Evolutionary conservation across 2,797 vertebrate genomes (phyloP), one percentile per base, ranked within the genome.

Genomic region (Manis javanica): DNA sequence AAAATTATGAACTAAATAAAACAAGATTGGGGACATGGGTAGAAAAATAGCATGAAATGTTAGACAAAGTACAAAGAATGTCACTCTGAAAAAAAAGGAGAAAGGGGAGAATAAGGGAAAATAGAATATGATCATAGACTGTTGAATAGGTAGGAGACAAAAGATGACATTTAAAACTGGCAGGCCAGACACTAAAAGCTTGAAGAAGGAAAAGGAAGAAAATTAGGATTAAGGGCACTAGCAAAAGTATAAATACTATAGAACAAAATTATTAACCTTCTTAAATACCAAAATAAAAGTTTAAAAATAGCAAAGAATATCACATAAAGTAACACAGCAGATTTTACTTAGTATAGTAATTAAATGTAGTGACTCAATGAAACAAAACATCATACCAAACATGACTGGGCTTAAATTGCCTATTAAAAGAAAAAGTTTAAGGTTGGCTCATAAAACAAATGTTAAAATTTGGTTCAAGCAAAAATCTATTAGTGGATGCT

Each of bases 401-500:
- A 78, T 79, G 14, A 71, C 42, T 61, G 21, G 64, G 8, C 71
- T 74, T 85, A 87, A 74, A 46, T 89, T 91, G 19, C 69, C 59
- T 78, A 24, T 78, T 83, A 46, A 81, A 72, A 69, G 64, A 85
- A 94, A 92, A 53, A 87, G 57, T 87, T 87, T 88, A 21, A 90
- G 74, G 26, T 68, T 93, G 71, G 15, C 16, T 89, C 34, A 57
- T 15, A 64, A 92, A 93, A 53, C 46, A 91, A 85, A 46, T 64
- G 24, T 74, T 87, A 95, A 88, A 91, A 93, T 94, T 77, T 88
- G 77, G 15, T 87, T 71, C 91, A 87, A 61, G 11, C n/a, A 89
- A 82, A 26, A 91, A 61, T 91, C 21, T 61, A 55, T 39, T 66
- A 94, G 34, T 94, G 18, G 24, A 72, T 87, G 34, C 53, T 93